Base-by-base conservation (phyloP, 2,888 invertebrate species). In the Rhimphoctona megacephalus region DNA sequence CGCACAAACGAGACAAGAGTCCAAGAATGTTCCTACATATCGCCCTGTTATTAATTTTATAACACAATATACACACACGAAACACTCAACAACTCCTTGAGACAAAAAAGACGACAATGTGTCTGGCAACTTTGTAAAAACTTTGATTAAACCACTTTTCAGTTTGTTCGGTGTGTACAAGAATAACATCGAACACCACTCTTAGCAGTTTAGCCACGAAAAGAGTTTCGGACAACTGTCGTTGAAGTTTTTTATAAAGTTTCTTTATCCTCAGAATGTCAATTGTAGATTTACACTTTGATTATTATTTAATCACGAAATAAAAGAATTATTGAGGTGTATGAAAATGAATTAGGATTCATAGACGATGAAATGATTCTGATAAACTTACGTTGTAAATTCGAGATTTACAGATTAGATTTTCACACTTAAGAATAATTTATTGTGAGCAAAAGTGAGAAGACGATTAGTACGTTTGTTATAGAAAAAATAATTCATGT, bases 1-100 rank as follows among this genome's bases (percentile, higher is more conserved):
- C 84, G 83, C 88, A 86, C 85, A 87, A 88, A 85, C 81, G 72
- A 82, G 80, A 76, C 89, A 89, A 88, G 85, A 88, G 89, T 91
- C 91, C 91, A 92, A 90, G 89, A 91, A 91, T 92, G 90, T 87
- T 90, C 86, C 86, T 39, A 89, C 89, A 88, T 89, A 90, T 30
- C 25, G 61, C 87, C 78, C 78, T 83, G 88, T 89, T 90, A 52
- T 69, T 73, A 61, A 67, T 74, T 79, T 67, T 46, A 36, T 36
- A 46, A 79, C 66, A 33, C 69, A 64, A 76, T 39, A 49, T 25
- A 9, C 33, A 19, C 25, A 36, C 22, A 54, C 54, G n/a, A 52
- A 33, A 67, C 30, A 43, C 79, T 39, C 43, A 33, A 39, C 64
- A 72, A n/a, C 30, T 17, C 17, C 57, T 64, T 22, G 17, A 25